Base-by-base conservation (phyloP, 2,888 invertebrate species). In the Crossocerus cetratus region DNA sequence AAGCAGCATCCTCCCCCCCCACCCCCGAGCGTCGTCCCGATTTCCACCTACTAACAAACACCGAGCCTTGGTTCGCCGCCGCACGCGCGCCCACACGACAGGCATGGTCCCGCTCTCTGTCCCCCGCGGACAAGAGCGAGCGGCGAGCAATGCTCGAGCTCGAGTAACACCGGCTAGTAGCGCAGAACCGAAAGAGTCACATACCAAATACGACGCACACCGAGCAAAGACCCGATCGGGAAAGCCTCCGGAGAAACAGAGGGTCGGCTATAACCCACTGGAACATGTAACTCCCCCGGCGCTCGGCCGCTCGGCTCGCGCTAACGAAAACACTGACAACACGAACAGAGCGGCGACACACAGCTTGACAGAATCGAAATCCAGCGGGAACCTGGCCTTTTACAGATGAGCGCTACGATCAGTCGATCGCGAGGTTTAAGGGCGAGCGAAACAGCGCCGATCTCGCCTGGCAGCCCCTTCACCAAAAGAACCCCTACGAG, bases 11-110 rank as follows among this genome's bases (percentile, higher is more conserved):
- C 32, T n/a, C n/a, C n/a, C 16, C 62, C 67, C 55, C 53, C 13
- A 49, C 49, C 22, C 32, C 57, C 43, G 66, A 69, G 67, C 77
- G 49, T 69, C 74, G 63, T 70, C 66, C 71, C 22, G 21, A n/a
- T 69, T 64, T 63, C 74, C 69, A 67, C 56, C 65, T 75, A 73
- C 73, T 77, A 83, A 78, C 69, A n/a, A n/a, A 71, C 43, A 76
- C 32, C 32, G 32, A 32, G 65, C 72, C 77, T 62, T 64, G 76
- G 77, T 74, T 65, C 81, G 82, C 83, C 86, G 88, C 87, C 88
- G 89, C 87, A 90, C 89, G 86, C 87, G 88, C 88, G 89, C 87
- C 89, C 88, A 88, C 89, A 88, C 87, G 86, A 86, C 85, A 80
- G 84, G 49, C 49, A 78, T 70, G 75, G 70, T 81, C 62, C 62